A percentile compares a stretch with the other conserved stretches of the same genome.
Evolutionary conservation across 2,113 vertebrate species (phyloP).

Genomic region (Leptobrachium leishanense): DNA sequence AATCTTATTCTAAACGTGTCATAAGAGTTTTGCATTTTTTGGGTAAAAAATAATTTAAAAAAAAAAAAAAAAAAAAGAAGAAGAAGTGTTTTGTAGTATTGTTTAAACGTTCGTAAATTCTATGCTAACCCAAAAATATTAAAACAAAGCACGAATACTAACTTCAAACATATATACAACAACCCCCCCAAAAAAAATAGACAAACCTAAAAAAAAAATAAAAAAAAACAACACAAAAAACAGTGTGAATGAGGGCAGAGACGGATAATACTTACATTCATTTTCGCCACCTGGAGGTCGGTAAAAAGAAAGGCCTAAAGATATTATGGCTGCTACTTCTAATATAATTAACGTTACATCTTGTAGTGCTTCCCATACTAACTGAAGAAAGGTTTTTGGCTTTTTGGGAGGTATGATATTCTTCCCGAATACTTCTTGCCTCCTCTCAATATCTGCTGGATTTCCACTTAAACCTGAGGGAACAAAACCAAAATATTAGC

Average conservation of each 20-base stretch:
- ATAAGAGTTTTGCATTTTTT: too few relatives aligned
- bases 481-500: neutral
- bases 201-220: too few relatives aligned
- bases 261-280: slow-evolving; percentile 73
- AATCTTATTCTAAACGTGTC: too few relatives aligned
- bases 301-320: slow-evolving; percentile 99
- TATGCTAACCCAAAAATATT: too few relatives aligned
- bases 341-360: slow-evolving; percentile 98
- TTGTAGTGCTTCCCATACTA: slow-evolving; percentile 99
- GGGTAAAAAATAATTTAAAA: neutral
- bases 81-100: too few relatives aligned
- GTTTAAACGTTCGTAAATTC: too few relatives aligned
- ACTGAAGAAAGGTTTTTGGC: slow-evolving; percentile 99
- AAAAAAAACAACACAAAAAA: too few relatives aligned
- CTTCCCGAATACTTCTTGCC: slow-evolving; percentile 90
- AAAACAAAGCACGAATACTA: too few relatives aligned
- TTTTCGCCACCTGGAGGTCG: slow-evolving; percentile 86
- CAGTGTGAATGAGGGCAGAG: neutral
- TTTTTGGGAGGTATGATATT: slow-evolving; percentile 99
- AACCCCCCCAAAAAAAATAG: too few relatives aligned
- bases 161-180: too few relatives aligned
- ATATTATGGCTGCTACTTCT: slow-evolving; percentile 98
- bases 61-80: neutral
- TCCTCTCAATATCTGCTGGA: slow-evolving; percentile 91
- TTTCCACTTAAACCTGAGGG: slow-evolving; percentile 90